Conservation (phyloP, 2,888 invertebrate genomes). For the Megaustenia siamemsis region DNA sequence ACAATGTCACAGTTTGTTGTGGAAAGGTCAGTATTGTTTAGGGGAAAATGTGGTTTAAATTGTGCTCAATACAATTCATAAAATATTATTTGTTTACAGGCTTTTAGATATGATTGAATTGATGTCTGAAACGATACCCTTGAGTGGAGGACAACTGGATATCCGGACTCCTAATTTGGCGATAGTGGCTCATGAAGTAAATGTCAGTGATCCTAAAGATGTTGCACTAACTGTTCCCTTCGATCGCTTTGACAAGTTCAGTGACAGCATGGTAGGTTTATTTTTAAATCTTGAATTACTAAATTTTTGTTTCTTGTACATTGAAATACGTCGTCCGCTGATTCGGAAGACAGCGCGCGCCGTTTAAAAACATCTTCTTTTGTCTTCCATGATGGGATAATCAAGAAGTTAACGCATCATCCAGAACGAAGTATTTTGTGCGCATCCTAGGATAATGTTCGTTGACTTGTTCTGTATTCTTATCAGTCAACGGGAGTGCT, state of each 20-base stretch:
- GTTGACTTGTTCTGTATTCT: too few species aligned
- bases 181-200: conserved; percentile 34
- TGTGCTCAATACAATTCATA: background rate
- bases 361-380: too few species aligned
- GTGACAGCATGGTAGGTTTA: conserved; percentile 25
- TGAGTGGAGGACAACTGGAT: conserved; percentile 18
- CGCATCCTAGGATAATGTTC: too few species aligned
- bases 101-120: background rate
- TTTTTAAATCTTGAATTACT: background rate
- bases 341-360: too few species aligned
- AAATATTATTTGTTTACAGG: background rate
- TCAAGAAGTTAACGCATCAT: too few species aligned
- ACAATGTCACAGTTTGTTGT: background rate
- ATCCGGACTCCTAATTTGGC: conserved; percentile 30
- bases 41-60: too few species aligned
- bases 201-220: background rate
- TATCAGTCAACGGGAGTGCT: too few species aligned
- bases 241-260: background rate
- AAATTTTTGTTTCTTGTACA: background rate
- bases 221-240: conserved; percentile 6
- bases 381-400: too few species aligned
- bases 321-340: too few species aligned
- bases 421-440: too few species aligned
- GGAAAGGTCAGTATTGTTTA: background rate
- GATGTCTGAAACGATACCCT: background rate